Percentiles rank a stretch among this genome's conserved stretches.
Conservation (phyloP, 2,888 invertebrate species). For the Lasiommata megera region DNA sequence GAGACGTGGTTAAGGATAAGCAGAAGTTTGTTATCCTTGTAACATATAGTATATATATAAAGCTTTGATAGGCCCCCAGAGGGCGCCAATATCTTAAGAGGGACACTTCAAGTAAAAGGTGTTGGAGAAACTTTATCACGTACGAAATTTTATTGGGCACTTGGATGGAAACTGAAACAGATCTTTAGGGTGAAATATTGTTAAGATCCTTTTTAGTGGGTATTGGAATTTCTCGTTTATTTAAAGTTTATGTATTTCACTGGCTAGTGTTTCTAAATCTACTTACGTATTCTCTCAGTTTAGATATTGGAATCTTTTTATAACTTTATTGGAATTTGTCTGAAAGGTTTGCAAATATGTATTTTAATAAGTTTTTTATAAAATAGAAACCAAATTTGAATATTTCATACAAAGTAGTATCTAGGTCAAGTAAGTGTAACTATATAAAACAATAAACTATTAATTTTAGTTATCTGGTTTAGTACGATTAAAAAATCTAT, state of each 20-base stretch:
- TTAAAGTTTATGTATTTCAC: not conserved
- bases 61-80: not conserved
- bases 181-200: not conserved
- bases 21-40: not conserved
- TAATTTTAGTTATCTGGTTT: too few relatives aligned
- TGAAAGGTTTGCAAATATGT: not conserved
- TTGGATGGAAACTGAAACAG: not conserved
- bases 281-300: not conserved
- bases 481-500: too few relatives aligned
- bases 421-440: too few relatives aligned
- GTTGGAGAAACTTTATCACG: not conserved
- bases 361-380: not conserved
- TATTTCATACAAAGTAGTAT: too few relatives aligned
- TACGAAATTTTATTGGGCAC: conserved; percentile 1
- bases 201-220: not conserved
- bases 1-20: not conserved
- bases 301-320: not conserved
- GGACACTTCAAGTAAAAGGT: not conserved
- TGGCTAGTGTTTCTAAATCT: not conserved
- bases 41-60: not conserved
- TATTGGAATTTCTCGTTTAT: not conserved
- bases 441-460: too few relatives aligned
- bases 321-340: not conserved
- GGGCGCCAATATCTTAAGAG: not conserved
- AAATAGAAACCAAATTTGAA: too few relatives aligned